Base-by-base conservation (phyloP, 2,888 invertebrate genomes). In the Drosophila mettleri region DNA sequence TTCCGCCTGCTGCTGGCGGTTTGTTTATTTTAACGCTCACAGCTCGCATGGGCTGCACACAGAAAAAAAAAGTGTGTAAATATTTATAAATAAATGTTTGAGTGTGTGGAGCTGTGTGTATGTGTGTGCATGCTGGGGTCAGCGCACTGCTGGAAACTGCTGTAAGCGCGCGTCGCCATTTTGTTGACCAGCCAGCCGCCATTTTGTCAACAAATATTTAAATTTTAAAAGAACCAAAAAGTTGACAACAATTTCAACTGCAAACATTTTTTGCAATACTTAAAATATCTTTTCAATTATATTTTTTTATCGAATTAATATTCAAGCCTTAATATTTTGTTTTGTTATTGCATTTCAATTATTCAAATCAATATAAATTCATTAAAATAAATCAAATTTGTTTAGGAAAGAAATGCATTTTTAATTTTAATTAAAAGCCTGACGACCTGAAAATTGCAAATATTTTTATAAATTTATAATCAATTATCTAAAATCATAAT, bases 11-110 rank as follows among this genome's bases (percentile, higher is more conserved):
- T 73, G 78, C 41, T 78, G 75, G 66, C 66, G 63, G 70, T 60
- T 67, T 77, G 75, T 78, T 77, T 77, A 68, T 74, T 77, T 77
- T 59, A 71, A 75, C 77, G 75, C 67, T 77, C 79, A 64, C 63
- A 79, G 67, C 75, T 75, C 61, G 49, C 59, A 57, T 49, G 58
- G 63, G 29, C 43, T 41, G 57, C 45, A 12, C 45, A 45, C 20
- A 49, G 49, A 46, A 22, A 33, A 74, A 77, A 74, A 78, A n/a
- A 71, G 57, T 63, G 72, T 74, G 71, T 70, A 77, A 79, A 76
- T 78, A 78, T 70, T 78, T 78, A 76, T 78, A 69, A 78, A 76
- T 78, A 63, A 69, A 73, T 78, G 78, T 68, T 68, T 60, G 69
- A 53, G 38, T 46, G 36, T 53, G 45, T 31, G 38, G 16, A 36